Conservation (phyloP, 2,888 invertebrate genomes). For the Meteorus colon region DNA sequence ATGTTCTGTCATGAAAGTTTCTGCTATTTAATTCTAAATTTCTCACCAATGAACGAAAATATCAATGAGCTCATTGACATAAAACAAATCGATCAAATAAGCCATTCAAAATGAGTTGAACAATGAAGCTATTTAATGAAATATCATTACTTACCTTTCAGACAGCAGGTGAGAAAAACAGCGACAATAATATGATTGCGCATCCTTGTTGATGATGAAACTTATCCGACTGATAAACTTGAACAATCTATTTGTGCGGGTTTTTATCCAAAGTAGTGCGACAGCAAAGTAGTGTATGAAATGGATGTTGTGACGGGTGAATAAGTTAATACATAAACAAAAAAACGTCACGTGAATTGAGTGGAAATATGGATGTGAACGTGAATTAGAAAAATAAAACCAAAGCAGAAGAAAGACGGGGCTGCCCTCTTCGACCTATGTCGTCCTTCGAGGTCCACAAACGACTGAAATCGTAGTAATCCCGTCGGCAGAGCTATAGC, state of each 20-base stretch:
- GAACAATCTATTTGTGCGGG: slow-evolving; percentile 8
- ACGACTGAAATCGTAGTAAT: slow-evolving; percentile 70
- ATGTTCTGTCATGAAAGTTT: no score
- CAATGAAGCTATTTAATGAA: no score
- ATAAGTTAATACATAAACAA: slow-evolving; percentile 45
- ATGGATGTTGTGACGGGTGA: slow-evolving; percentile 27
- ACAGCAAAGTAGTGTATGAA: slow-evolving; percentile 30
- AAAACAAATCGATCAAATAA: no score
- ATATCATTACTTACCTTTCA: slow-evolving; percentile 62
- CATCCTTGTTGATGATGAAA: slow-evolving; percentile 58
- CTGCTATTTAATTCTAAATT: neutral
- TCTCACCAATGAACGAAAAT: neutral
- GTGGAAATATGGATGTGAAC: slow-evolving; percentile 48
- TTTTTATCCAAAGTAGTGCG: slow-evolving; percentile 39
- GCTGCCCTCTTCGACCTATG: slow-evolving; percentile 71
- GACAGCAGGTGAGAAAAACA: slow-evolving; percentile 65
- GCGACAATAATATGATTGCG: slow-evolving; percentile 63
- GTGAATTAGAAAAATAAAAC: slow-evolving; percentile 52
- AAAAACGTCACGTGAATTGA: slow-evolving; percentile 15
- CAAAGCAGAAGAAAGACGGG: slow-evolving; percentile 58
- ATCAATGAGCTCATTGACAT: neutral
- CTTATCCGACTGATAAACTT: neutral
- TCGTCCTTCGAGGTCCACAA: slow-evolving; percentile 73
- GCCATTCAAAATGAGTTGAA: no score
- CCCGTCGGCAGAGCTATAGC: slow-evolving; percentile 69